Base-by-base conservation (phyloP, 2,113 vertebrate genomes). In the Blennius ocellaris region DNA sequence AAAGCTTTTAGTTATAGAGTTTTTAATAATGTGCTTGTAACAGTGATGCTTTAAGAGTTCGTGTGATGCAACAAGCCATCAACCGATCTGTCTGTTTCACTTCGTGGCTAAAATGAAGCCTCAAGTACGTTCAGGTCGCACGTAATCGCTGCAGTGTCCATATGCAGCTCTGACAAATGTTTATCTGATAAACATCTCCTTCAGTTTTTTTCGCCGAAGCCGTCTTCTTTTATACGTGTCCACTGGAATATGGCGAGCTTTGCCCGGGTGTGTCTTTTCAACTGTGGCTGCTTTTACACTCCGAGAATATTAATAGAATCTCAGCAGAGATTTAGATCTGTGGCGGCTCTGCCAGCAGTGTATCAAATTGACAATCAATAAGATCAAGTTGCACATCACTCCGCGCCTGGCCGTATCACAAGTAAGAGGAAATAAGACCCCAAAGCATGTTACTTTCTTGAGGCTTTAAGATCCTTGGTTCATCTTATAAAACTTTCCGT, bases 291-390 rank as follows among this genome's bases (percentile, higher is more conserved):
- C 15, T 16, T 75, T 59, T 10, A 14, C 76, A 11, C 68, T 38
- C 5, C 0, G 30, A 64, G 76, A 87, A 85, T 83, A 87, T 85
- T 76, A 84, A 89, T 76, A 78, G 72, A 76, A 56, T 52, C 43
- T 64, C 64, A 52, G 66, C 73, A 39, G 55, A 50, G 61, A 63
- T 62, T 69, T 59, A 40, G 48, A 84, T 82, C 58, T 40, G n/a
- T 61, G 59, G 66, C 36, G 5, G 21, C 69, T 69, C 70, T 7
- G 73, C 63, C 70, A 36, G 75, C 64, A n/a, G 63, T 71, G 72
- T 62, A 83, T 89, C 76, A 87, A 66, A 78, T 69, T 37, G 64
- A 36, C 47, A 37, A 89, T 89, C 85, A 36, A 89, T 87, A 73
- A 8, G 76, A 71, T 76, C 59, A 74, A 69, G 83, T 79, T 72